phyloP scores from a whole-genome alignment of 2,797 vertebrate species.

The Naso thynnoides region DNA sequence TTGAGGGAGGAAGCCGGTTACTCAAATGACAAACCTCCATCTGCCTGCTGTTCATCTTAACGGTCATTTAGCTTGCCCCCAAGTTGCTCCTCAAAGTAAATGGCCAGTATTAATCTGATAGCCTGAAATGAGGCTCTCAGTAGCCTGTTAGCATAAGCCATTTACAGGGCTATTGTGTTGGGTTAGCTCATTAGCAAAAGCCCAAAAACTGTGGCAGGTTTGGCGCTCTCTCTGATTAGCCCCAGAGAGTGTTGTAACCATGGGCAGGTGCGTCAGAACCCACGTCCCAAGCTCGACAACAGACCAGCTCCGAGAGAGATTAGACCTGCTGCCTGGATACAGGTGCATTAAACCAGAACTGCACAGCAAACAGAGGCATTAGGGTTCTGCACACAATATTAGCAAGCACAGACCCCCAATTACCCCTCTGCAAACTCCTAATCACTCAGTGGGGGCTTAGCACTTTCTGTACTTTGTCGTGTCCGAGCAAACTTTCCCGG shows the following conservation, averaged over 20 bases:
- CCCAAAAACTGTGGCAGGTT: slow-evolving; percentile 16
- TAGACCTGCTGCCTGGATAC: slow-evolving; percentile 79
- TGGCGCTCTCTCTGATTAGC: slow-evolving; percentile 22
- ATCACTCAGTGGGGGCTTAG: slow-evolving; percentile 63
- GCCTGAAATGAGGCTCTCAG: slow-evolving; percentile 8
- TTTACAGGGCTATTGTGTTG: slow-evolving; percentile 20
- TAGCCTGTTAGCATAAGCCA: slow-evolving; percentile 14
- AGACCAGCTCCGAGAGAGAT: slow-evolving; percentile 70
- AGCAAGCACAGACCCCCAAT: slow-evolving; percentile 52
- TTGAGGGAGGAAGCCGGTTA: slow-evolving; percentile 35
- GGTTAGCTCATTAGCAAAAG: slow-evolving; percentile 48
- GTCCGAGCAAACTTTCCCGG: slow-evolving; percentile 30
- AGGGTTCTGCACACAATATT: slow-evolving; percentile 56
- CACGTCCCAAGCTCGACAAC: slow-evolving; percentile 65
- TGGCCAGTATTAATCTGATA: not conserved
- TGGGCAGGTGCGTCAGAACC: slow-evolving; percentile 76
- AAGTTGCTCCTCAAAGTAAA: slow-evolving; percentile 12
- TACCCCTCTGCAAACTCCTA: slow-evolving; percentile 61
- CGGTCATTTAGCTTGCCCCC: slow-evolving; percentile 19
- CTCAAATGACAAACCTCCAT: slow-evolving; percentile 68
- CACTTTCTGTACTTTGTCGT: slow-evolving; percentile 43
- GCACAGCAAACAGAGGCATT: slow-evolving; percentile 74
- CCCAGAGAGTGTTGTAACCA: slow-evolving; percentile 66
- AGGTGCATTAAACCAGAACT: slow-evolving; percentile 72
- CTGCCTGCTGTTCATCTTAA: slow-evolving; percentile 53